Percentiles rank a stretch among this genome's conserved stretches.
Evolutionary conservation across 2,113 vertebrate species (phyloP).

Genomic region (Cyphomyrus plagiostoma): DNA sequence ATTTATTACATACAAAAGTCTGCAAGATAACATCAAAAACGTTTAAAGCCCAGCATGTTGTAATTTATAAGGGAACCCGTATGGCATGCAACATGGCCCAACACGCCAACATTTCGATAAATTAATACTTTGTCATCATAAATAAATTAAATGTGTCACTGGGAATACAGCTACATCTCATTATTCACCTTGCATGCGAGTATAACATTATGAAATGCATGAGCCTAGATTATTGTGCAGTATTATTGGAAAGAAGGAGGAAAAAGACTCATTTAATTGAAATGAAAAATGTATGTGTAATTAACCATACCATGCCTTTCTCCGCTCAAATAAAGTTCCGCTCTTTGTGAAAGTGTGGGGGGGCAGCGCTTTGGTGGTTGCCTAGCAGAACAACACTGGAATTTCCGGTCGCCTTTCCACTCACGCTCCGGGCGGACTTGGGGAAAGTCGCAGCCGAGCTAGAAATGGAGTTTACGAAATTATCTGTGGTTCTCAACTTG

Average conservation of each 20-base stretch:
- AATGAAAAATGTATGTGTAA: neutral
- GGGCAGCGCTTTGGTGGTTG: conserved; percentile 62
- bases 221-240: neutral
- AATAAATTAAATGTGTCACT: neutral
- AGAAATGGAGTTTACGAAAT: conserved; percentile 46
- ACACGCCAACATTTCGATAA: neutral
- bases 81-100: neutral
- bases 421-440: conserved; percentile 35
- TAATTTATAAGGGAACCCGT: neutral
- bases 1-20: neutral
- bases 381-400: conserved; percentile 56
- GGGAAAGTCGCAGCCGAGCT: conserved; percentile 43
- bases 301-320: neutral
- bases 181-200: neutral
- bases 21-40: neutral
- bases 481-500: conserved; percentile 48
- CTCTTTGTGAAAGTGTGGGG: conserved; percentile 31
- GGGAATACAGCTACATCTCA: neutral
- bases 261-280: neutral
- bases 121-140: neutral
- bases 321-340: neutral
- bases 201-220: neutral
- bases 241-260: neutral
- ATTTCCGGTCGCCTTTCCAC: conserved; percentile 44
- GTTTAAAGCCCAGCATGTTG: neutral